Conservation (phyloP, 1,140 invertebrate genomes). For the Drosophila rufa region DNA sequence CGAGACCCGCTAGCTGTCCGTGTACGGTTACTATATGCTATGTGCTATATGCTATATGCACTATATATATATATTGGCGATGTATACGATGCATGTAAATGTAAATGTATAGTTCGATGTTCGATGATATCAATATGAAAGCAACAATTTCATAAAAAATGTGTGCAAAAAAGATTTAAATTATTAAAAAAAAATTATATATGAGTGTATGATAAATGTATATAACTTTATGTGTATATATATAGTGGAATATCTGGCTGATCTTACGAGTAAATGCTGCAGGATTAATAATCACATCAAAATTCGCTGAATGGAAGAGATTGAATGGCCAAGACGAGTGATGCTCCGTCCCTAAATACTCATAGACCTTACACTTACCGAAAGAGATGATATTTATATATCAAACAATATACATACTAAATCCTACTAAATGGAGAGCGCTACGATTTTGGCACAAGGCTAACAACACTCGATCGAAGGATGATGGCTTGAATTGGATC, state of each 20-base stretch:
- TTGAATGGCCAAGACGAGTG: conserved; percentile 43
- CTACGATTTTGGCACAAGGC: conserved; percentile 65
- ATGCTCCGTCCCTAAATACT: conserved; percentile 10
- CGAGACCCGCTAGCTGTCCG: conserved; percentile 55
- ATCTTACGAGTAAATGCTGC: conserved; percentile 22
- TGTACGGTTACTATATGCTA: conserved; percentile 18
- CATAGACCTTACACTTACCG: not conserved
- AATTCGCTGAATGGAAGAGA: conserved; percentile 54
- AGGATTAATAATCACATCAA: conserved; percentile 48
- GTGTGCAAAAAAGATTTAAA: conserved; percentile 54
- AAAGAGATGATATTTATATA: conserved; percentile 17
- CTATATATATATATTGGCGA: conserved; percentile 29
- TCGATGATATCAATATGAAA: conserved; percentile 82
- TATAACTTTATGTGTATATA: conserved; percentile 30
- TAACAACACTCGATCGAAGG: conserved; percentile 31
- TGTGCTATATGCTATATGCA: not conserved
- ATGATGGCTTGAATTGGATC: conserved; percentile 25
- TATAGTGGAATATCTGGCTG: conserved; percentile 43
- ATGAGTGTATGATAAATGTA: conserved; percentile 39
- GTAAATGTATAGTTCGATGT: conserved; percentile 47
- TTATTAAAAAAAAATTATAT: conserved; percentile 31
- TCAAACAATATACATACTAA: conserved; percentile 37
- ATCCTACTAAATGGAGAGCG: conserved; percentile 23
- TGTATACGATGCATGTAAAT: conserved; percentile 44
- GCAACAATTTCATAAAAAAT: conserved; percentile 68